Percentiles rank a stretch among this genome's conserved stretches.
Evolutionary conservation across 2,888 invertebrate species (phyloP).

Genomic region (Mylabris sibirica): DNA sequence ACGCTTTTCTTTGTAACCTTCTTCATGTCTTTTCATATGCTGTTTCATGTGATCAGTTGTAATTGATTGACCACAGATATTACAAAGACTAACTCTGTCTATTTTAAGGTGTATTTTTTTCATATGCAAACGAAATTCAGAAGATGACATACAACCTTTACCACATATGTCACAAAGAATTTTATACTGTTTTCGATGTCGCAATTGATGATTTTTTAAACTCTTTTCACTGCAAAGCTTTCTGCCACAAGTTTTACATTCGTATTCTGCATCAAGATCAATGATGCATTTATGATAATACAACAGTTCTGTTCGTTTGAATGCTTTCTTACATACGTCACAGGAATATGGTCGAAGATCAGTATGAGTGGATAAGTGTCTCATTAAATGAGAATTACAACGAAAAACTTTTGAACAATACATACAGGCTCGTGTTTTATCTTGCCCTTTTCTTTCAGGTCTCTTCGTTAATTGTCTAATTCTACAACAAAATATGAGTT

Average conservation of each 20-base stretch:
- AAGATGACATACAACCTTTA: constrained; percentile 46
- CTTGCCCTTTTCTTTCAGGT: not conserved
- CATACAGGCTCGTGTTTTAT: constrained; percentile 43
- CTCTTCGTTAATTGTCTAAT: not conserved
- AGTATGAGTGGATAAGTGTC: not conserved
- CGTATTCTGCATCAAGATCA: not conserved
- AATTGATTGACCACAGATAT: constrained; percentile 46
- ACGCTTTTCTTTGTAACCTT: constrained; percentile 39
- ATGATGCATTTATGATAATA: not conserved
- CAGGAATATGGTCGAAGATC: not conserved
- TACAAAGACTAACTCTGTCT: constrained; percentile 50
- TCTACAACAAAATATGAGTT: constrained; percentile 25
- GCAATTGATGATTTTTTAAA: constrained; percentile 59
- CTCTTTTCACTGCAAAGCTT: constrained; percentile 24
- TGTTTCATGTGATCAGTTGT: constrained; percentile 44
- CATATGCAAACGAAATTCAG: constrained; percentile 45
- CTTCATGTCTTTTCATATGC: constrained; percentile 46
- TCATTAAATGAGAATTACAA: not conserved
- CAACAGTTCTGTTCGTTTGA: not conserved
- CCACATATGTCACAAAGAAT: constrained; percentile 60
- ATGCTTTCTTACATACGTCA: not conserved
- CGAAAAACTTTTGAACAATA: not conserved
- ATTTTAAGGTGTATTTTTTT: constrained; percentile 42
- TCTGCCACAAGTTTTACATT: constrained; percentile 17
- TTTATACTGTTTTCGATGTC: constrained; percentile 65